phyloP scores from a whole-genome alignment of 2,797 vertebrate species.

The Picus viridis region DNA sequence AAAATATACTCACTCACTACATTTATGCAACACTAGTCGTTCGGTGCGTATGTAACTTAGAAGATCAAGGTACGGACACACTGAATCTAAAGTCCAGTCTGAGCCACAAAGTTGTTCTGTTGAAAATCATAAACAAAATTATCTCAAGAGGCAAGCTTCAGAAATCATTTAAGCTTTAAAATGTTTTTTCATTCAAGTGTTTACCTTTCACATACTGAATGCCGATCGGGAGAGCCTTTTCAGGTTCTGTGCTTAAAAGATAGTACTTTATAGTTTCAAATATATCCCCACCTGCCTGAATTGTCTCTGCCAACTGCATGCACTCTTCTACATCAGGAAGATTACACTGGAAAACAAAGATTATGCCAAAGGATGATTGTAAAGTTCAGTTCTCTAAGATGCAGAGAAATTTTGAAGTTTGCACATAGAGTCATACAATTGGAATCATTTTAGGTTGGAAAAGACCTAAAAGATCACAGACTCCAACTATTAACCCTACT shows the following conservation, averaged over 20 bases:
- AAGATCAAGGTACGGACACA: slow-evolving; percentile 89
- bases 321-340: slow-evolving; percentile 89
- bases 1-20: slow-evolving; percentile 86
- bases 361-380: background rate
- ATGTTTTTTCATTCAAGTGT: background rate
- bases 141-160: background rate
- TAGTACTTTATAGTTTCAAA: slow-evolving; percentile 88
- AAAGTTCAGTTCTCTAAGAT: background rate
- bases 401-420: background rate
- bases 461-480: too few species aligned
- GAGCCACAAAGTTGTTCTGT: slow-evolving; percentile 86
- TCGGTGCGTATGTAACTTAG: slow-evolving; percentile 93
- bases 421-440: background rate
- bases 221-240: slow-evolving; percentile 88
- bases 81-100: slow-evolving; percentile 88
- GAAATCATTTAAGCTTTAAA: background rate
- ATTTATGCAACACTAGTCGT: slow-evolving; percentile 83
- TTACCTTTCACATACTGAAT: slow-evolving; percentile 91
- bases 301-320: slow-evolving; percentile 81
- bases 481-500: too few species aligned
- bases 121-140: slow-evolving; percentile 32
- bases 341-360: slow-evolving; percentile 83
- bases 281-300: slow-evolving; percentile 78
- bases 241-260: slow-evolving; percentile 89
- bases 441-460: too few species aligned